phyloP scores from a whole-genome alignment of 2,113 vertebrate species.

The Myanophis thanlyinensis region DNA sequence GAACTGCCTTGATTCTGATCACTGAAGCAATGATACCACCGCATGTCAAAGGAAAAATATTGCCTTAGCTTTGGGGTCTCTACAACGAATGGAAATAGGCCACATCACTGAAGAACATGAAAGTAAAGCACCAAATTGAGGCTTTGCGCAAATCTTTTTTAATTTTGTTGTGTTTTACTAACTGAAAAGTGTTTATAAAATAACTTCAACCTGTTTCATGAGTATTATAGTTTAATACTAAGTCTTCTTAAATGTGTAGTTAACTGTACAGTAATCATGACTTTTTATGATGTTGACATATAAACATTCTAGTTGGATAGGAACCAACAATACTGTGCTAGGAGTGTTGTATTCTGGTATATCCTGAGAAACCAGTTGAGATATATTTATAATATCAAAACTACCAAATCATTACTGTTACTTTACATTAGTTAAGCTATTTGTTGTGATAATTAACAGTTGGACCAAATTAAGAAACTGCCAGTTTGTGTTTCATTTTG shows the following conservation, averaged over 20 bases:
- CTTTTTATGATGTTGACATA: slow-evolving; percentile 39
- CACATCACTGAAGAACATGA: neutral
- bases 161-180: slow-evolving; percentile 39
- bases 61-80: neutral
- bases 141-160: neutral
- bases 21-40: neutral
- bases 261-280: slow-evolving; percentile 59
- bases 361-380: slow-evolving; percentile 37
- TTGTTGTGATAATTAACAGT: slow-evolving; percentile 68
- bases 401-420: slow-evolving; percentile 21
- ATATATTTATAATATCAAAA: slow-evolving; percentile 58
- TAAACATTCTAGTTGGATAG: slow-evolving; percentile 28
- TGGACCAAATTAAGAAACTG: slow-evolving; percentile 51
- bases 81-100: neutral
- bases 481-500: slow-evolving; percentile 54
- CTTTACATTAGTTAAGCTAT: slow-evolving; percentile 47
- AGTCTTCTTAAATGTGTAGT: slow-evolving; percentile 52
- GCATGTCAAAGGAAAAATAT: neutral
- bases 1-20: neutral
- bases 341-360: slow-evolving; percentile 45
- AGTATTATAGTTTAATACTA: slow-evolving; percentile 21
- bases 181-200: slow-evolving; percentile 29
- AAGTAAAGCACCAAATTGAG: neutral
- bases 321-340: slow-evolving; percentile 50
- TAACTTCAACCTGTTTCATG: slow-evolving; percentile 27